Evolutionary conservation across 1,140 invertebrate species (phyloP).

Genomic region (Apis mellifera): DNA sequence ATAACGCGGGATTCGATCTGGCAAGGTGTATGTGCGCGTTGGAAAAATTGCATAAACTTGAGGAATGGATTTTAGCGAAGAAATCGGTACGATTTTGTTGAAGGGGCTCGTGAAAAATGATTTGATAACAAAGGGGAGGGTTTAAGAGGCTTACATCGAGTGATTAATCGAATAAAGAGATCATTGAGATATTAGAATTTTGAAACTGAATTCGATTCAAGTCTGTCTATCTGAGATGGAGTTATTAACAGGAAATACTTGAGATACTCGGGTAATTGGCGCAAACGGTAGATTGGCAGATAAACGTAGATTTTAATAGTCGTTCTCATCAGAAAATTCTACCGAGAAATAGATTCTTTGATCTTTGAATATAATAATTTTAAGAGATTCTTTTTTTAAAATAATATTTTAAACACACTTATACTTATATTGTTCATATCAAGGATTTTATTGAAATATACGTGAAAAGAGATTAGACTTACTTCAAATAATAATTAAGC

Average conservation of each 20-base stretch:
- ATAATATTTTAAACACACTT: too few relatives aligned
- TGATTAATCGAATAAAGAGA: slow-evolving; percentile 3
- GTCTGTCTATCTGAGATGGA: background rate
- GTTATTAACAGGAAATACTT: background rate
- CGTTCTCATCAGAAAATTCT: background rate
- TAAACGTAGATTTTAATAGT: background rate
- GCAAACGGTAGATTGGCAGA: background rate
- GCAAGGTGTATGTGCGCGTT: too few relatives aligned
- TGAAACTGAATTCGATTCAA: background rate
- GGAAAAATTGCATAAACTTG: background rate
- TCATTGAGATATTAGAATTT: background rate
- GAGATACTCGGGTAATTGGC: background rate
- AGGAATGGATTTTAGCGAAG: background rate
- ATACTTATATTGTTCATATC: too few relatives aligned
- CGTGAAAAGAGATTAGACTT: too few relatives aligned
- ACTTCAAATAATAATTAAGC: too few relatives aligned
- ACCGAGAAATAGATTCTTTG: too few relatives aligned
- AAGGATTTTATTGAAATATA: too few relatives aligned
- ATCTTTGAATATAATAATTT: too few relatives aligned
- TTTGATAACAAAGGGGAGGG: slow-evolving; percentile 31
- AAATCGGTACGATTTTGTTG: slow-evolving; percentile 41
- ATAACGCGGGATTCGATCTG: background rate
- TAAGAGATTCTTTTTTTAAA: too few relatives aligned
- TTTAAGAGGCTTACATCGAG: slow-evolving; percentile 57
- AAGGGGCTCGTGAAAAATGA: slow-evolving; percentile 50